Evolutionary conservation across 2,797 vertebrate species (phyloP).

Genomic region (Hemibagrus guttatus): DNA sequence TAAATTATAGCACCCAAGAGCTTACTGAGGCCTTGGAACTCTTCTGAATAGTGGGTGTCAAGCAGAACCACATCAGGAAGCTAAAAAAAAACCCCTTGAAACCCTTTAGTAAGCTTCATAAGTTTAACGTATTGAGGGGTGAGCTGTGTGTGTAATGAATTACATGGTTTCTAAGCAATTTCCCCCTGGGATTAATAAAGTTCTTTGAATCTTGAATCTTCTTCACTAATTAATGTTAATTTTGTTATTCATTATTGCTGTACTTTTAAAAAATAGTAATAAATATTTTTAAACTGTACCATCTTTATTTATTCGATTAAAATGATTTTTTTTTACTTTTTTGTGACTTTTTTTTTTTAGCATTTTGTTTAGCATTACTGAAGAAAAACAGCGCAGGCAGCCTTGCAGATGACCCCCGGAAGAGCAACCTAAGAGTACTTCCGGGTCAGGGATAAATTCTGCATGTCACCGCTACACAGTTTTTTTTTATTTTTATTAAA

Average conservation of each 20-base stretch:
- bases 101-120: neutral
- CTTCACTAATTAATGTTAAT: neutral
- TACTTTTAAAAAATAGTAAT: neutral
- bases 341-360: neutral
- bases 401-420: neutral
- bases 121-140: neutral
- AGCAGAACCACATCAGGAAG: neutral
- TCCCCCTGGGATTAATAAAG: too few species aligned
- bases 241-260: neutral
- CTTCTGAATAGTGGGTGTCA: neutral
- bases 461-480: conserved; percentile 16
- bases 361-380: neutral
- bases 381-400: too few species aligned
- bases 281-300: neutral
- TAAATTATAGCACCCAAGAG: neutral
- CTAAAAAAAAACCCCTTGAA: too few species aligned
- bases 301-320: neutral
- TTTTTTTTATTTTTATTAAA: neutral
- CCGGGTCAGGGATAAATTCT: neutral
- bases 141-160: neutral
- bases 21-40: neutral
- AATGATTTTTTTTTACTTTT: neutral
- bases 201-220: too few species aligned
- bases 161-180: too few species aligned
- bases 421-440: neutral